A percentile compares a stretch with the other conserved stretches of the same genome.
Conservation (phyloP, 2,113 vertebrate genomes). For the Aegotheles bennettii region DNA sequence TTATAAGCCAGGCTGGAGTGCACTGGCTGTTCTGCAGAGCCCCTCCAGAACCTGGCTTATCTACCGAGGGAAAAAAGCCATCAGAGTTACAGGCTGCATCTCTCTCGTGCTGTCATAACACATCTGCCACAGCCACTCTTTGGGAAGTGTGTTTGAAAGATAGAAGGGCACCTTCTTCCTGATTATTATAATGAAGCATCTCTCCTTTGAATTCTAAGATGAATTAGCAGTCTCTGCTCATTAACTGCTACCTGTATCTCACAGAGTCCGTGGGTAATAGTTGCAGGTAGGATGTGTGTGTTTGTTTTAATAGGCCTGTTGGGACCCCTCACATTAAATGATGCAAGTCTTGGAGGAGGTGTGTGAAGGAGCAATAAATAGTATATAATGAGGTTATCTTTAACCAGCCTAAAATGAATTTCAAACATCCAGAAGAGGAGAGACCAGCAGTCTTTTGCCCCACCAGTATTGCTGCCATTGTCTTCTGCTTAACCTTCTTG, state of each 20-base stretch:
- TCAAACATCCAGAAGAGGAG: not conserved
- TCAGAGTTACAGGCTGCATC: not conserved
- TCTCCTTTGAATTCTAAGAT: not conserved
- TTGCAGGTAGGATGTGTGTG: not conserved
- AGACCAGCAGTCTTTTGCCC: not conserved
- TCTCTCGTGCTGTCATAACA: not conserved
- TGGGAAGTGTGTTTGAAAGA: not conserved
- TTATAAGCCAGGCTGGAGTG: not conserved
- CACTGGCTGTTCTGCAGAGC: not conserved
- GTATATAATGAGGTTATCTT: not conserved
- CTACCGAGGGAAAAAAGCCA: not conserved
- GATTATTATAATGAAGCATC: not conserved
- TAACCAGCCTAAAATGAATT: not conserved
- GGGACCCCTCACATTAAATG: not conserved
- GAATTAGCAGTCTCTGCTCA: slow-evolving; percentile 20
- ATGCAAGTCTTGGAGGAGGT: not conserved
- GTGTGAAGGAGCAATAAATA: not conserved
- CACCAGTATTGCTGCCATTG: not conserved
- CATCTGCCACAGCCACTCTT: not conserved
- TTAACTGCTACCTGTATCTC: not conserved
- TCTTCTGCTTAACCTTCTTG: not conserved
- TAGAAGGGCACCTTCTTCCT: slow-evolving; percentile 6
- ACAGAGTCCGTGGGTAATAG: not conserved
- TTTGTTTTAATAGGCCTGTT: slow-evolving; percentile 6
- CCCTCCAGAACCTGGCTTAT: not conserved